phyloP scores from a whole-genome alignment of 2,888 invertebrate genomes.

The Limnephilus rhombicus region DNA sequence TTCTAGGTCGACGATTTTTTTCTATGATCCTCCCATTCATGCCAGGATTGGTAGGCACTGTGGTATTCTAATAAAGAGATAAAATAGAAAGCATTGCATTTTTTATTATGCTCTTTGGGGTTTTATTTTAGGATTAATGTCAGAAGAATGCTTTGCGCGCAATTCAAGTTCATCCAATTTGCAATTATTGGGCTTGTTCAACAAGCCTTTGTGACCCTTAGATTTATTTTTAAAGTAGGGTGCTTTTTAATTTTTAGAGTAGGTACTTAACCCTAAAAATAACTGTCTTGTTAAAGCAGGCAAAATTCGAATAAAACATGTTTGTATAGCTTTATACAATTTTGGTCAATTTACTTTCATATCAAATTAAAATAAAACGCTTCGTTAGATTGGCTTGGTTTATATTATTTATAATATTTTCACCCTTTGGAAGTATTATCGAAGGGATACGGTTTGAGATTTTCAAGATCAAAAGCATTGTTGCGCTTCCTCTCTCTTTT shows the following conservation, averaged over 20 bases:
- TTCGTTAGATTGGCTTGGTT: neutral
- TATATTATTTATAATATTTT: neutral
- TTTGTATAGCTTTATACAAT: neutral
- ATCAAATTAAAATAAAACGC: neutral
- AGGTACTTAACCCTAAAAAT: neutral
- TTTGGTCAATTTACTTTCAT: neutral
- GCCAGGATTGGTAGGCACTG: neutral
- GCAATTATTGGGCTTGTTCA: neutral
- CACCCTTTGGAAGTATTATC: too few species aligned
- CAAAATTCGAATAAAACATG: neutral
- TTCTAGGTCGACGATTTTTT: constrained; percentile 31
- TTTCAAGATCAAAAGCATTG: too few species aligned
- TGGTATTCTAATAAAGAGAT: neutral
- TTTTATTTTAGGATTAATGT: constrained; percentile 35
- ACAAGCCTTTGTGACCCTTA: neutral
- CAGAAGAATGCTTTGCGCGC: neutral
- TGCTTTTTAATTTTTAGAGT: neutral
- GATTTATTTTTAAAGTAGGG: neutral
- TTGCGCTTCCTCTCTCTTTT: too few species aligned
- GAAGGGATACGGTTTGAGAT: too few species aligned
- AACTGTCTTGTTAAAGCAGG: neutral
- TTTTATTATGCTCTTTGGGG: neutral
- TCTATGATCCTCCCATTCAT: neutral
- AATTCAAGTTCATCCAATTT: constrained; percentile 17
- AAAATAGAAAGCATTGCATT: neutral